phyloP scores from a whole-genome alignment of 2,113 vertebrate genomes.

The Amblyopsis rosae region DNA sequence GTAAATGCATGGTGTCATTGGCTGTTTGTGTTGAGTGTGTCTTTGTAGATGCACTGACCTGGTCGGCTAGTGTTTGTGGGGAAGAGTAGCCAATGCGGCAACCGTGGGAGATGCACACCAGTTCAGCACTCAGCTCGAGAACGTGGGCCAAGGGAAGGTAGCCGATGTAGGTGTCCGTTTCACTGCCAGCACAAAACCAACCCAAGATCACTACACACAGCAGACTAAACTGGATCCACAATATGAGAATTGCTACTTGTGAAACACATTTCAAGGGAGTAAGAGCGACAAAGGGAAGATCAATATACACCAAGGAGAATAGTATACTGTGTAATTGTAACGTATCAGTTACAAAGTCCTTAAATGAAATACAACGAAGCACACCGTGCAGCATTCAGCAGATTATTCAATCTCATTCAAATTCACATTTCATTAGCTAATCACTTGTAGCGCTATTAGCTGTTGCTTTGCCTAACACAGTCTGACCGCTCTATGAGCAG shows the following conservation, averaged over 20 bases:
- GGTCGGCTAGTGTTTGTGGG: slow-evolving; percentile 94
- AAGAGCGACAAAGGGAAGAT: no score
- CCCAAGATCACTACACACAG: slow-evolving; percentile 5
- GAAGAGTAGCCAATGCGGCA: slow-evolving; percentile 96
- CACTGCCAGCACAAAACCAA: slow-evolving; percentile 70
- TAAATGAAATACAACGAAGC: no score
- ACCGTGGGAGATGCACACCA: slow-evolving; percentile 91
- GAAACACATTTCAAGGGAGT: no score
- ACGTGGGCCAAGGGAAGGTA: slow-evolving; percentile 96
- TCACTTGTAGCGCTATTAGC: no score
- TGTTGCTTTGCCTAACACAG: no score
- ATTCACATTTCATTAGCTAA: no score
- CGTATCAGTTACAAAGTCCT: no score
- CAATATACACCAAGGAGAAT: no score
- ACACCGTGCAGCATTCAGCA: no score
- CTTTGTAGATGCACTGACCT: slow-evolving; percentile 73
- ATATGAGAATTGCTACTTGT: background rate
- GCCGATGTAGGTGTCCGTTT: slow-evolving; percentile 92
- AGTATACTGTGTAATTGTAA: no score
- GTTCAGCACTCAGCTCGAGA: slow-evolving; percentile 93
- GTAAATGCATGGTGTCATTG: background rate
- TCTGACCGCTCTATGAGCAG: no score
- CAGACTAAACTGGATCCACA: background rate
- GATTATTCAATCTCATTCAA: no score
- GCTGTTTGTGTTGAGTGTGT: background rate